Evolutionary conservation across 2,797 vertebrate species (phyloP), one percentile per base, ranked within the genome.

Genomic region (Podarcis siculus): DNA sequence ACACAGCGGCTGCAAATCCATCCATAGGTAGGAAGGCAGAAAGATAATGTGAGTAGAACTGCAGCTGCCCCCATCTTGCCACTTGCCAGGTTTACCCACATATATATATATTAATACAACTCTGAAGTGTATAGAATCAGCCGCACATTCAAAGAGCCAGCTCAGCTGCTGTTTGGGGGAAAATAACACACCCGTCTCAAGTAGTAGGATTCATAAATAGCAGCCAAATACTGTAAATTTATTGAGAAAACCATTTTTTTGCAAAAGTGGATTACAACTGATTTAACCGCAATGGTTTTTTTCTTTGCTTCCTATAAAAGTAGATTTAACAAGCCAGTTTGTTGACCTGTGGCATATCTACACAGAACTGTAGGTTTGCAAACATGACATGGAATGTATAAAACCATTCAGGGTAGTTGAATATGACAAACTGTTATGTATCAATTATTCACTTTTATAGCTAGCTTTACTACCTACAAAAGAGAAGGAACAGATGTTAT

Each of bases 151-250:
- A 67, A 64, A 21, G 27, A 9, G 13, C 23, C 9, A 75, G 17
- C 10, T n/a, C 32, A 78, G 79, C 1, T n/a, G 9, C 71, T 87
- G 19, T 64, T 64, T 64, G 61, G 17, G 0, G 37, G 58, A 84
- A 49, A 81, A 77, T 86, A 82, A 90, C 3, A 85, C 88, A 86
- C 86, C 67, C 13, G 4, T 87, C 92, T 93, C 87, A 87, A 88
- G 87, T 90, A 79, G 87, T 92, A 91, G 89, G 89, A 94, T 94
- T 95, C 90, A 90, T 90, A 89, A 95, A 96, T 79, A 94, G 90
- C 90, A 92, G 94, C 94, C 94, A 81, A 94, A 94, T 90, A 89
- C 39, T 86, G 73, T 88, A 91, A 85, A 93, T 95, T 94, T 94
- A 94, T 89, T 92, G 93, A 93, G 91, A 95, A 94, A 95, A 89